Percentiles rank a stretch among this genome's conserved stretches.
These are phyloP conservation scores for Pogonus chalceus DNA, from an alignment of 1,140 invertebrate genomes.

Conservation along the genomic window DNA sequence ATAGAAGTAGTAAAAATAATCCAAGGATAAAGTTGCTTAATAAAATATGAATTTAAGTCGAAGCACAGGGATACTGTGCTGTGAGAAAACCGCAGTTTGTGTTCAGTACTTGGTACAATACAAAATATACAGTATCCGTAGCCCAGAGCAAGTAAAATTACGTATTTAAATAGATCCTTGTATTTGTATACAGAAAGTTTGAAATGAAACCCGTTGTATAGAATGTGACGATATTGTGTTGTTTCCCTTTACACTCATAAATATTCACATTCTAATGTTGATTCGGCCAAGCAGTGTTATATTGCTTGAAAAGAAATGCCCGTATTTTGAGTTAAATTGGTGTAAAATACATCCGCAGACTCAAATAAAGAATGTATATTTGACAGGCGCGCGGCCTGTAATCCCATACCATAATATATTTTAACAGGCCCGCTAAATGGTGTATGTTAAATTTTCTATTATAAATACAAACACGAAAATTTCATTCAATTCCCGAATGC, in stretches of 20 bases:
- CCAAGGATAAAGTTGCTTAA: no score
- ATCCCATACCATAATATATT: neutral
- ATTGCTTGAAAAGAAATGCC: conserved; percentile 6
- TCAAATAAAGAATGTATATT: conserved; percentile 2
- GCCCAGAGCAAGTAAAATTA: conserved; percentile 1
- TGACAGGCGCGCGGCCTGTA: no score
- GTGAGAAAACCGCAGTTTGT: no score
- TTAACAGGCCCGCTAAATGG: neutral
- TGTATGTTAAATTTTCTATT: neutral
- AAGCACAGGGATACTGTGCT: no score
- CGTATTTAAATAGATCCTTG: conserved; percentile 7
- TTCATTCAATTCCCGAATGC: no score
- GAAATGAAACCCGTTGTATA: neutral
- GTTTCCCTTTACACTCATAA: neutral
- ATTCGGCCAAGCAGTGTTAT: neutral
- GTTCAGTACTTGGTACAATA: no score
- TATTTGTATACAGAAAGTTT: conserved; percentile 6
- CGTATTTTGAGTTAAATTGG: conserved; percentile 7
- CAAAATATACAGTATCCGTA: no score
- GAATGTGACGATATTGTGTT: neutral
- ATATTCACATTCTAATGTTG: neutral
- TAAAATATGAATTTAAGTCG: no score
- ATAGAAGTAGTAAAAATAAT: no score
- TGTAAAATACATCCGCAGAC: conserved; percentile 3
- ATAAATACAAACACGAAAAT: no score